These are phyloP conservation scores for Drosophila insularis DNA, from an alignment of 1,140 invertebrate species.

Conservation along the genomic window DNA sequence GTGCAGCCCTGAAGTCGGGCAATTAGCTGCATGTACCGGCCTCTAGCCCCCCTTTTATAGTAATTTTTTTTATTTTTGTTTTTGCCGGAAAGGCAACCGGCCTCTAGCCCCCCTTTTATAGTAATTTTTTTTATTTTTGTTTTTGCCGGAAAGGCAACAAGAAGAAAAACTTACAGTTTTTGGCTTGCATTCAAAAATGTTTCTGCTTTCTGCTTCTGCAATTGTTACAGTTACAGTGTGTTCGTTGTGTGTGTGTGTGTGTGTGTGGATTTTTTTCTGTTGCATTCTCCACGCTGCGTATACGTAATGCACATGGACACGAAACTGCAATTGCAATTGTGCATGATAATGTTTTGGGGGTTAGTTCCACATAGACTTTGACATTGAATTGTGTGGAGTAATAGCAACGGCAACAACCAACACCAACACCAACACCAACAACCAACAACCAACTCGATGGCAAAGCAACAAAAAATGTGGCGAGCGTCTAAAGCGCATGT, in stretches of 20 bases:
- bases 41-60: not conserved
- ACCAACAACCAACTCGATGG: conserved; percentile 10
- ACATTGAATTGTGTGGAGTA: conserved; percentile 72
- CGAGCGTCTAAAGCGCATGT: conserved; percentile 63
- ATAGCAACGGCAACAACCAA: conserved; percentile 19
- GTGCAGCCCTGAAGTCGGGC: conserved; percentile 73
- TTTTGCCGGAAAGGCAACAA: conserved; percentile 38
- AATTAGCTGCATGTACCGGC: conserved; percentile 71
- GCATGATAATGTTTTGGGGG: conserved; percentile 28
- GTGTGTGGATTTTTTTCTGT: not conserved
- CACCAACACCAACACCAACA: not conserved
- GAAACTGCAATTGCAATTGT: conserved; percentile 39
- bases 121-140: conserved; percentile 15
- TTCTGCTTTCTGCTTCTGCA: conserved; percentile 20
- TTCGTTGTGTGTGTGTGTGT: too few relatives aligned
- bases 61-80: conserved; percentile 13
- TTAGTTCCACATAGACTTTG: conserved; percentile 58
- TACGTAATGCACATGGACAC: conserved; percentile 64
- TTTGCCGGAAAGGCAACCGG: conserved; percentile 39
- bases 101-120: not conserved
- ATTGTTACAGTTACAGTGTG: conserved; percentile 6
- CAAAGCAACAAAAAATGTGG: conserved; percentile 17
- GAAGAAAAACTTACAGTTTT: conserved; percentile 43
- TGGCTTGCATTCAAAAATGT: conserved; percentile 73
- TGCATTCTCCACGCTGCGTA: conserved; percentile 51